Evolutionary conservation across 2,113 vertebrate species (phyloP), one percentile per base, ranked within the genome.

Genomic region (Ramphastos sulfuratus): DNA sequence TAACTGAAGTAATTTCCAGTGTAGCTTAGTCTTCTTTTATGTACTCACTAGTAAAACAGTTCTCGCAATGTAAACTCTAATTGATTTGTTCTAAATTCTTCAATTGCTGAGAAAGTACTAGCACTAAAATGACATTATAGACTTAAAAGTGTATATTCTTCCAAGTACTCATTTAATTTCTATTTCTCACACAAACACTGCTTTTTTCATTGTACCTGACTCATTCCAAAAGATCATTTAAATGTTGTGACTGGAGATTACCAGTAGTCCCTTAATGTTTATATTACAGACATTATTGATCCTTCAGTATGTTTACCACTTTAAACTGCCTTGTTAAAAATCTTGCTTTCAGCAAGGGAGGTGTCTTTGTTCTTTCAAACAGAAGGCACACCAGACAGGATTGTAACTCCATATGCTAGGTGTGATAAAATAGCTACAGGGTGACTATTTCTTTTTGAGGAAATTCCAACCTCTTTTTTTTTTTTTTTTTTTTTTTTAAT

Each of bases 371-470:
- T n/a, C 39, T 83, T 42, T 56, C 25, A 24, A 28, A 66, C 25
- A 50, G 56, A 50, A 39, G 63, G 12, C 63, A 20, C 1, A 0
- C 23, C 20, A 33, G 39, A 7, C 33, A 58, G n/a, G 30, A 52
- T 6, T n/a, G 1, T 35, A 42, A 76, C 54, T 56, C 59, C 42
- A 1, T 15, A 0, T 35, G 35, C 23, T 77, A 10, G 15, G 2
- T 39, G 69, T 11, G 37, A 42, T 58, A 55, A 80, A 39, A 30
- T 9, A 84, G 30, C 59, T 67, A 5, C 60, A 46, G 23, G 24
- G 33, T 39, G 23, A 10, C 58, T 30, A 4, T 30, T 21, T 66
- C 27, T 50, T 60, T 33, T 15, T 15, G n/a, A 70, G n/a, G 44
- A 15, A 37, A 24, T 52, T 27, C 33, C 64, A 66, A 8, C 33